Base-by-base conservation (phyloP, 2,113 vertebrate species). In the Amblyornis subalaris region DNA sequence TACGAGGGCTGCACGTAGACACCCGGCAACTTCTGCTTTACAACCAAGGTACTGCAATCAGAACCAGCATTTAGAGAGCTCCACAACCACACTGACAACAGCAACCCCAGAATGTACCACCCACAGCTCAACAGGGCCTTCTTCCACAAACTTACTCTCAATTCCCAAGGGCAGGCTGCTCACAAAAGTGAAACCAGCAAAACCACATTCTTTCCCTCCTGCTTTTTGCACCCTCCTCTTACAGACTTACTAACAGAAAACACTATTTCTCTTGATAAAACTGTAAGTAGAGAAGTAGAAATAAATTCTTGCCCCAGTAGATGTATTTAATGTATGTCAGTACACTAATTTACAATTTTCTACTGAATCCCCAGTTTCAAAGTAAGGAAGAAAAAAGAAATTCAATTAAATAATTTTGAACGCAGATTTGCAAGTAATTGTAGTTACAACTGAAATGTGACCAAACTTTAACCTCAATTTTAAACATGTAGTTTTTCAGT, bases 1-100 rank as follows among this genome's bases (percentile, higher is more conserved):
- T 99, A 99, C 1, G 99, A 99, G 12, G 99, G 99, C 97, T 99
- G 99, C 81, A 99, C 98, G 10, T 99, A 99, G 94, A 99, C 99
- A 12, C 99, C 99, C 1, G 99, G 99, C 51, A 99, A 96, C 88
- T 99, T 99, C 98, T 99, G 99, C 97, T 99, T 99, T 84, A 99
- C 99, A 91, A 99, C 98, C 96, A 99, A 94, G 42, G 99, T 99
- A 89, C 99, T 99, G 94, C 60, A 98, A 96, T 53, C 85, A 93
- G 97, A 92, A 95, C 6, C 48, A 71, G 51, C 8, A 65, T 51
- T 96, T 75, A 96, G 89, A 84, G 75, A 92, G 44, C 42, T 78
- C 44, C 51, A 73, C 33, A 50, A 14, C 20, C 3, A 22, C 48
- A n/a, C 17, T 24, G 75, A 65, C 44, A 69, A 29, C 16, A 73